Evolutionary conservation across 2,797 vertebrate genomes (phyloP), one percentile per base, ranked within the genome.

Genomic region (Crocodylus rhombifer): DNA sequence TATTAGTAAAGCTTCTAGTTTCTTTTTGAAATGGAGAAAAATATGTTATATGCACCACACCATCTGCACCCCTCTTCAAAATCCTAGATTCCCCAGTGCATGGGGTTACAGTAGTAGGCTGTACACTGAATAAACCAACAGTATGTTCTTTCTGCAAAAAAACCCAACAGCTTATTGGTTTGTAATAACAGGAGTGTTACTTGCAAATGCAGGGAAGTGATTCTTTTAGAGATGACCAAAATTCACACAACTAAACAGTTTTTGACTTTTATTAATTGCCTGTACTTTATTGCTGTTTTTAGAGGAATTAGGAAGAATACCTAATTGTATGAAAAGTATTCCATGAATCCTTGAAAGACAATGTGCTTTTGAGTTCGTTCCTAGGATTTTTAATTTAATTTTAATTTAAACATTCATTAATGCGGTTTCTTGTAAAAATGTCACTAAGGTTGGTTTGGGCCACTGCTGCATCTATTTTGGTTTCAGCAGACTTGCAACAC

Each of bases 201-300:
- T 51, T 51, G 42, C 42, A 51, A 51, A 11, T 51, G 42, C 42
- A 51, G 42, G 42, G 42, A 51, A 51, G 42, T 51, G 9, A 51
- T 10, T 51, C 42, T 51, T 51, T 51, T 51, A 10, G 42, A 51
- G 42, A 51, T 51, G 42, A 51, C 42, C 10, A 51, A 51, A 51
- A 10, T 64, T 74, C 2, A 76, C 58, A 17, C 80, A 4, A 64
- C 65, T 79, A 23, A 74, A 42, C 51, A 77, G 12, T 0, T 0
- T 42, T 55, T 1, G 61, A 1, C 5, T 67, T 90, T 94, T 60
- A n/a, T 61, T 28, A 1, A 51, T 51, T 62, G 10, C 42, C 42
- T 51, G 77, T 60, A 9, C 4, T 88, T 94, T 87, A 1, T 1
- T 60, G 6, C 13, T 56, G n/a, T 3, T 69, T 93, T 57, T 60